Base-by-base conservation (phyloP, 2,113 vertebrate species). In the Pluvialis apricaria region DNA sequence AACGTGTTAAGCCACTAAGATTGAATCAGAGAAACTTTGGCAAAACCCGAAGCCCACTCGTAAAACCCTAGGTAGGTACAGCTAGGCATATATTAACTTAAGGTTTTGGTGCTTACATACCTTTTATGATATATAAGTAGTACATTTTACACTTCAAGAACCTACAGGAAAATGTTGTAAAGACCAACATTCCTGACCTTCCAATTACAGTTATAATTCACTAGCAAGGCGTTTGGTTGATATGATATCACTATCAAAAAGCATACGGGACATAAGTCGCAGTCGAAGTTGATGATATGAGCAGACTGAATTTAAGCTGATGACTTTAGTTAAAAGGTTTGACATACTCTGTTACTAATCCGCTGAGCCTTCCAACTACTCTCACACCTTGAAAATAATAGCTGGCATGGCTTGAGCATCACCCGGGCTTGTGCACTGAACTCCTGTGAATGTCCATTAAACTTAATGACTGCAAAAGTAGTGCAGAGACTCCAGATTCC, bases 261-360 rank as follows among this genome's bases (percentile, higher is more conserved):
- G 11, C 81, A 18, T 8, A 11, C 54, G 49, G 57, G 42, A 20
- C 26, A 10, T 81, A 88, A 86, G 16, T 42, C 40, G 45, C 18
- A 32, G 72, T 72, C 84, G 51, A 38, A 87, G 49, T 11, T 86
- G 47, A 32, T 84, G 81, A 76, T 79, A 62, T 0, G 2, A 92
- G 62, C 66, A 86, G 51, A 19, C 88, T 89, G 88, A 88, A 89
- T 84, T 90, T 92, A 92, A 95, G 32, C 73, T 73, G n/a, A 29
- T 94, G 86, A 96, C 86, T 95, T 45, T 22, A 96, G 86, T 86
- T 70, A 44, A 95, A 93, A 95, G 86, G 20, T 88, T 88, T 87
- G 77, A 52, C 68, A 51, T 75, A 36, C 55, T 90, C 69, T 14
- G 3, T 95, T 96, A 88, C 38, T 95, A 82, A 95, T 95, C 77